Conservation (phyloP, 2,797 vertebrate genomes). For the Poecilia velifera region DNA sequence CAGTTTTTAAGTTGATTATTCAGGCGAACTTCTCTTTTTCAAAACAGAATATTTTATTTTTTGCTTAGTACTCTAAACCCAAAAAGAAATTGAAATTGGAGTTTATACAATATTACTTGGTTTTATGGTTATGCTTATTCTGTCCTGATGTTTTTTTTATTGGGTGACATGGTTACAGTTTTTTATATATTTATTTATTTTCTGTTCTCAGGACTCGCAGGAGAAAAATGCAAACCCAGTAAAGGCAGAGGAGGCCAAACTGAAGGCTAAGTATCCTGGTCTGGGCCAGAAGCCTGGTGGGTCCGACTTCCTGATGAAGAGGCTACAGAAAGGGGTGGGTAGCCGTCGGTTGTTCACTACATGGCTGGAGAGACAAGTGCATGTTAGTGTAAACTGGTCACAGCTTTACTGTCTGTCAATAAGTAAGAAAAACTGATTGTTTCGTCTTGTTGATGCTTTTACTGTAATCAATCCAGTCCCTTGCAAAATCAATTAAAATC, state of each 20-base stretch:
- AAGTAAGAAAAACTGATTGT: neutral
- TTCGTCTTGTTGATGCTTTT: neutral
- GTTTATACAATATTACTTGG: slow-evolving; percentile 28
- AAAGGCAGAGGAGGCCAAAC: slow-evolving; percentile 91
- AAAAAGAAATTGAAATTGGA: slow-evolving; percentile 3
- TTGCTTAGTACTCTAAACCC: neutral
- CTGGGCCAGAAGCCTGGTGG: slow-evolving; percentile 93
- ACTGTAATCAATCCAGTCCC: no score
- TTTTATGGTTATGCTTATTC: slow-evolving; percentile 16
- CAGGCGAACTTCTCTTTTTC: slow-evolving; percentile 1
- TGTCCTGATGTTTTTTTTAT: neutral
- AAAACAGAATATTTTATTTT: neutral
- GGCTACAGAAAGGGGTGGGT: slow-evolving; percentile 93
- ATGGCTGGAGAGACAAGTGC: neutral
- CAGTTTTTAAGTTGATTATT: neutral
- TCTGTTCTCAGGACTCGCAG: slow-evolving; percentile 84
- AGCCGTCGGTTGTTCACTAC: neutral
- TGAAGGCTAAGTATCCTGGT: slow-evolving; percentile 93
- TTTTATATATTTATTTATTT: slow-evolving; percentile 20
- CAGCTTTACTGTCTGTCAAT: neutral
- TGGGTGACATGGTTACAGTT: neutral
- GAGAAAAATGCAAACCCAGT: slow-evolving; percentile 90
- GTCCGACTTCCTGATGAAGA: slow-evolving; percentile 97
- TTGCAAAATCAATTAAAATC: neutral
- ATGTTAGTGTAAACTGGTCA: neutral